Evolutionary conservation across 1,140 invertebrate genomes (phyloP), one percentile per base, ranked within the genome.

Genomic region (Polypedilum pembai): DNA sequence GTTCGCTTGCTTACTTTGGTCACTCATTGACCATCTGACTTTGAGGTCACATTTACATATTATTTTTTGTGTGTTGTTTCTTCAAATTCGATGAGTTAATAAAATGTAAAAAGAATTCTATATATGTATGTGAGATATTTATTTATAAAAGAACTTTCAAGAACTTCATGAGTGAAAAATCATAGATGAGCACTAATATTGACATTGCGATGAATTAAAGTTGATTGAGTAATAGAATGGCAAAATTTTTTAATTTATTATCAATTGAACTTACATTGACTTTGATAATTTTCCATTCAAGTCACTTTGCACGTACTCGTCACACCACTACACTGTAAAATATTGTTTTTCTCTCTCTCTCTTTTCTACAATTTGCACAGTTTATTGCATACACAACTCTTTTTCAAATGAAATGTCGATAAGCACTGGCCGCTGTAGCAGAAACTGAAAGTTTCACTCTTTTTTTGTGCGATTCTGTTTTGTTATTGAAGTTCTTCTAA

Each of bases 21-120:
- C 65, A 69, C 20, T 69, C 65, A 20, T 1, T 69, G 20, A 69
- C 65, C 65, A 69, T 69, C 65, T 69, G 65, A 69, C 65, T 69
- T 69, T 69, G 65, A 69, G 65, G 65, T 69, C 65, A 69, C 65
- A 69, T 69, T 69, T 69, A 69, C 65, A 69, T n/a, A n/a, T n/a
- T n/a, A n/a, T 69, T 69, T 69, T 69, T 15, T 56, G 12, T 45
- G 15, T 45, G 8, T 45, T 15, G 45, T n/a, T 56, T 45, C 45
- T 56, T 12, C n/a, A 56, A 12, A 56, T 12, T 56, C 45, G 15
- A 56, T 56, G 45, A 56, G 12, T 56, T 3, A 3, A 56, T 15
- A 56, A 12, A 56, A 56, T 4, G 45, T 15, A 45, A 45, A 45
- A 45, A 56, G 12, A 15, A n/a, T 12, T 56, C n/a, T 56, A 56